Evolutionary conservation across 1,140 invertebrate genomes (phyloP).

Genomic region (Drosophila azteca): DNA sequence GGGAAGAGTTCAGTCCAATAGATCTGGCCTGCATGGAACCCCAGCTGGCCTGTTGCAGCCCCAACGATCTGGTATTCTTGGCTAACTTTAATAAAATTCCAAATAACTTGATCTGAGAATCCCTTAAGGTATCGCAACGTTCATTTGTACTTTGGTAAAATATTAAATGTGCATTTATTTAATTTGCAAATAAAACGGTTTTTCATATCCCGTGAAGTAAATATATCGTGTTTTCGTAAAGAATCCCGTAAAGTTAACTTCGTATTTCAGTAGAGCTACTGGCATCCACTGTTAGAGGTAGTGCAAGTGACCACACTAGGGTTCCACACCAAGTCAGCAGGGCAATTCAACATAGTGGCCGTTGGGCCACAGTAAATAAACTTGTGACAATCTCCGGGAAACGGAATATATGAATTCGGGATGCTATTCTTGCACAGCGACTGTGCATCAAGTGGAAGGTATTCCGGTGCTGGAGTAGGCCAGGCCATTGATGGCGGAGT

Average conservation of each 20-base stretch:
- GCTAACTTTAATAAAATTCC: background rate
- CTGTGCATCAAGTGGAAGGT: slow-evolving; percentile 26
- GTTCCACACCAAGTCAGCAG: slow-evolving; percentile 50
- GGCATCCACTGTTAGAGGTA: slow-evolving; percentile 11
- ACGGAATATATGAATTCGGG: slow-evolving; percentile 38
- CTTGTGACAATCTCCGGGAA: slow-evolving; percentile 68
- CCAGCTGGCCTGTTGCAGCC: slow-evolving; percentile 33
- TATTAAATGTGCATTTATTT: slow-evolving; percentile 16
- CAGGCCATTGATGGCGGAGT: slow-evolving; percentile 28
- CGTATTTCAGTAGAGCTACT: background rate
- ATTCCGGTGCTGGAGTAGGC: background rate
- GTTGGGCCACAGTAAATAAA: slow-evolving; percentile 65
- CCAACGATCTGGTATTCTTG: background rate
- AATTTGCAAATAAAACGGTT: background rate
- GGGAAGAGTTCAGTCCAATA: slow-evolving; percentile 43
- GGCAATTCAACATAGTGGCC: slow-evolving; percentile 44
- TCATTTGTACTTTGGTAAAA: slow-evolving; percentile 11
- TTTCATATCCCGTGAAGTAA: background rate
- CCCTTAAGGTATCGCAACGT: background rate
- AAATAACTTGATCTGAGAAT: background rate
- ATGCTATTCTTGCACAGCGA: slow-evolving; percentile 18
- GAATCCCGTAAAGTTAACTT: background rate
- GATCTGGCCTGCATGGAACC: slow-evolving; percentile 37
- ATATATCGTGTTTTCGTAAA: background rate
- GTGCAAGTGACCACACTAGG: slow-evolving; percentile 19